phyloP scores from a whole-genome alignment of 35 echinoderm and acorn worm genomes.

The Apostichopus californicus region DNA sequence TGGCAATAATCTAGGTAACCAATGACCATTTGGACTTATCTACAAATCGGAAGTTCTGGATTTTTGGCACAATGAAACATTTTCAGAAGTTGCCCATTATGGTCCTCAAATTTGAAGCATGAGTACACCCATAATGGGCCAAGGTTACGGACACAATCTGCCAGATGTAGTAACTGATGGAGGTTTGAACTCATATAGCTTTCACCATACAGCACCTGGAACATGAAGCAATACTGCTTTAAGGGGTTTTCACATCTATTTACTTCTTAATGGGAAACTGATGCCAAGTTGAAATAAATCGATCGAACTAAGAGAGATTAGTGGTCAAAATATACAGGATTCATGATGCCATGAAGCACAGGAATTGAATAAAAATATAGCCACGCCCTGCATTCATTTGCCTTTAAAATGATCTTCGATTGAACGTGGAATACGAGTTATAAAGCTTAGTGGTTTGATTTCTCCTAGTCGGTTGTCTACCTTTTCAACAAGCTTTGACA shows the following conservation, averaged over 20 bases:
- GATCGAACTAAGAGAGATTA: background rate
- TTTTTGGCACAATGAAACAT: constrained; percentile 1
- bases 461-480: background rate
- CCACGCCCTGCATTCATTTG: constrained; percentile 50
- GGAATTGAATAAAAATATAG: constrained; percentile 41
- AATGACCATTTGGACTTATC: background rate
- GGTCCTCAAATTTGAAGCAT: constrained; percentile 22
- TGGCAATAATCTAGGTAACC: background rate
- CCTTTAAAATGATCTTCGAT: constrained; percentile 11
- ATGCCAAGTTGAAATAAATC: background rate
- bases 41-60: constrained; percentile 9
- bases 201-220: constrained; percentile 9
- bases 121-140: constrained; percentile 16
- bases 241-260: background rate
- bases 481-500: background rate
- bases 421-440: constrained; percentile 33
- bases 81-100: constrained; percentile 2
- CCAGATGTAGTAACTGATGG: background rate
- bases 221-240: background rate
- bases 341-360: constrained; percentile 28
- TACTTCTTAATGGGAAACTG: background rate
- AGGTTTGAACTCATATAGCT: constrained; percentile 13
- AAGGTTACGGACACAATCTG: background rate
- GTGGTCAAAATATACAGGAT: constrained; percentile 33
- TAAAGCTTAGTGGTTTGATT: constrained; percentile 41